Evolutionary conservation across 2,888 invertebrate species (phyloP), one percentile per base, ranked within the genome.

Genomic region (Campaea margaritaria): DNA sequence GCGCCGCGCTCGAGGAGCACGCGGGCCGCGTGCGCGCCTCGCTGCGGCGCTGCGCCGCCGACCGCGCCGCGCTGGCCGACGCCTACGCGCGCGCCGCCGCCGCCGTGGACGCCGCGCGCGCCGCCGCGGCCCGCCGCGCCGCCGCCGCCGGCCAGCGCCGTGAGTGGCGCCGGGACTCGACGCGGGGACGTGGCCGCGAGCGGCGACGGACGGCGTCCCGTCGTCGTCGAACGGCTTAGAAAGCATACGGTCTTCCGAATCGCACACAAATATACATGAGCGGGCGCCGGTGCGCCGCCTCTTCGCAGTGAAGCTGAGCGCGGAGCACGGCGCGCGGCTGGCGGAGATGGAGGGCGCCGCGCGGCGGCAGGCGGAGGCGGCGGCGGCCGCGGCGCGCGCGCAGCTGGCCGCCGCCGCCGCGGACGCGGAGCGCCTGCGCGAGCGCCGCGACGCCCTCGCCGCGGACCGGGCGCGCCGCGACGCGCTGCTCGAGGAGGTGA

Each of bases 1-100:
- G 86, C 72, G 82, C 79, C 57, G 85, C 79, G 49, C 73, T 90
- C 31, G 81, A 86, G 59, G 79, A 83, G 45, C 78, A 82, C 69
- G 73, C 75, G 62, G 78, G 72, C 60, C 75, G 85, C 1, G 74
- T 89, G 48, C 83, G 83, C 38, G 78, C 77, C 34, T 74, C 84
- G 11, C 67, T 87, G 52, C 72, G 79, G 12, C 82, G 88, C 36
- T 78, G 79, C 70, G 75, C 79, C 38, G 72, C 69, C 0, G 88
- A 87, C 76, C 82, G 84, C 67, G 74, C 64, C 4, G 75, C 79
- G 50, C 76, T 89, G 39, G 74, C 70, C 58, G 79, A 75, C 12
- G 83, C 85, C 1, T 89, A 86, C 69, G 49, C 75, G 74, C 67
- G 58, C 75, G 78, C 5, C 79, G 73, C 7, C 64, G 73, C 48